phyloP scores from a whole-genome alignment of 1,140 invertebrate genomes.

The Chironomus tepperi region DNA sequence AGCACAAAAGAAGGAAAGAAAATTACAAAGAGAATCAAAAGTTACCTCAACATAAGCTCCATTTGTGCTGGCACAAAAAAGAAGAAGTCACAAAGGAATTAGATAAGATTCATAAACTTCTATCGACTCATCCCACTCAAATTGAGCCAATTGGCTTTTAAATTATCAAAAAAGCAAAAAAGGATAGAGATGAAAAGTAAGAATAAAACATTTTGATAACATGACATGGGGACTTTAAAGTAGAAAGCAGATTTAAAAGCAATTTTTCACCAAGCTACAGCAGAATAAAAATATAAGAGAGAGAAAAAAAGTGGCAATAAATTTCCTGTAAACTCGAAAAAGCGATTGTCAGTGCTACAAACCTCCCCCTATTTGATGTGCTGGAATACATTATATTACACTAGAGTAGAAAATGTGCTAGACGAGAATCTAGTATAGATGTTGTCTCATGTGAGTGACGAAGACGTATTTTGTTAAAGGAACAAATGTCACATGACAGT shows the following conservation, averaged over 20 bases:
- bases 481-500: no score
- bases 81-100: no score
- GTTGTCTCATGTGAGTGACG: no score
- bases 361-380: background rate
- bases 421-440: no score
- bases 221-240: conserved; percentile 5
- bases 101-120: no score
- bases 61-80: no score
- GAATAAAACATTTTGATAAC: background rate
- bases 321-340: conserved; percentile 4
- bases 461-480: no score
- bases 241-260: conserved; percentile 12
- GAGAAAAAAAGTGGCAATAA: background rate
- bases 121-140: no score
- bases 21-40: no score
- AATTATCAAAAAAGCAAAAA: background rate
- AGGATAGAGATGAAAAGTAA: background rate
- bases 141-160: background rate
- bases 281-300: background rate
- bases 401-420: no score
- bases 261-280: background rate
- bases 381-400: background rate
- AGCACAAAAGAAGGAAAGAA: no score
- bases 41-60: no score
- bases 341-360: background rate